phyloP scores from a whole-genome alignment of 2,888 invertebrate genomes.

The Aspidiotus rigidus region DNA sequence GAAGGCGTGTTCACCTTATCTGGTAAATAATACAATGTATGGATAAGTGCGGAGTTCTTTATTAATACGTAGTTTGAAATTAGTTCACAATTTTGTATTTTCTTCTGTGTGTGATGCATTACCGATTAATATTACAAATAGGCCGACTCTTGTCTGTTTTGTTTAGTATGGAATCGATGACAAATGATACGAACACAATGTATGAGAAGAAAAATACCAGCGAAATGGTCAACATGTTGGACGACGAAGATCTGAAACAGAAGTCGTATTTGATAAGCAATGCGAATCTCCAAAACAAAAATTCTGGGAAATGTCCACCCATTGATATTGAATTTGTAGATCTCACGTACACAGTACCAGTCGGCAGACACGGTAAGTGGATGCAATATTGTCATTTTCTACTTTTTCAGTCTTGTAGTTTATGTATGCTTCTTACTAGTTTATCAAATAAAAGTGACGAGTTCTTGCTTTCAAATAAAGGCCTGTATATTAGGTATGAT shows the following conservation, averaged over 20 bases:
- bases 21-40: too few relatives aligned
- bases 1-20: too few relatives aligned
- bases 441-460: too few relatives aligned
- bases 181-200: background rate
- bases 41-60: too few relatives aligned
- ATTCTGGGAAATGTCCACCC: constrained; percentile 47
- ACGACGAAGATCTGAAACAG: constrained; percentile 7
- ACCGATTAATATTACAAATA: too few relatives aligned
- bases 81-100: too few relatives aligned
- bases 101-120: too few relatives aligned
- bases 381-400: background rate
- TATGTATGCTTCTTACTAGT: background rate
- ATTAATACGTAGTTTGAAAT: too few relatives aligned
- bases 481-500: too few relatives aligned
- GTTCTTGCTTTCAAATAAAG: too few relatives aligned
- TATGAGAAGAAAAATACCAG: constrained; percentile 5
- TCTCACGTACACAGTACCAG: constrained; percentile 68
- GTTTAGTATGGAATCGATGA: background rate
- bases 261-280: constrained; percentile 9
- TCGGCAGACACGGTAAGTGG: constrained; percentile 54
- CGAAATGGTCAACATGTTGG: constrained; percentile 5
- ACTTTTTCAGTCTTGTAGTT: background rate
- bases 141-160: too few relatives aligned
- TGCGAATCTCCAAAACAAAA: background rate
- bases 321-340: constrained; percentile 78